Percentiles rank a stretch among this genome's conserved stretches.
Conservation (phyloP, 2,113 vertebrate species). For the Nibea albiflora region DNA sequence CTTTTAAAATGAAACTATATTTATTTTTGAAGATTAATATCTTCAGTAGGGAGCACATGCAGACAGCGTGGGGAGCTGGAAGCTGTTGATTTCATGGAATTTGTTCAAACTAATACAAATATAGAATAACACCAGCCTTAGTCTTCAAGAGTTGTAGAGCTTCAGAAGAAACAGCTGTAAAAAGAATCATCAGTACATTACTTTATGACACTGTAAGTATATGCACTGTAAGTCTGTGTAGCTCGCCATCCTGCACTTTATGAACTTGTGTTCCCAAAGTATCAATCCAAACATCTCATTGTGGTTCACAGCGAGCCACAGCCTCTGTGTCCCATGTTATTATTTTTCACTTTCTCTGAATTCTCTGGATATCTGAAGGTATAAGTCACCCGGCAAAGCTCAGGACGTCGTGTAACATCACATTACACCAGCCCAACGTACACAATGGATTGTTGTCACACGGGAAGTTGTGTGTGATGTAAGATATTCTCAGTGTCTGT, state of each 20-base stretch:
- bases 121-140: too few species aligned
- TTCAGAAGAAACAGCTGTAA: background rate
- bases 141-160: background rate
- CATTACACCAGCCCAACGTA: background rate
- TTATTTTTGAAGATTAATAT: too few species aligned
- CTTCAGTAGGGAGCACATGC: too few species aligned
- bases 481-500: background rate
- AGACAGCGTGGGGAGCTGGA: too few species aligned
- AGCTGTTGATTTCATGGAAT: too few species aligned
- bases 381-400: background rate
- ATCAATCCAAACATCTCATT: slow-evolving; percentile 32
- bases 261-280: background rate
- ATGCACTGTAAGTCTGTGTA: background rate
- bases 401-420: background rate
- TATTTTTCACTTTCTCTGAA: slow-evolving; percentile 38
- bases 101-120: too few species aligned
- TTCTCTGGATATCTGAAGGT: slow-evolving; percentile 42
- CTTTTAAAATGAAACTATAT: too few species aligned
- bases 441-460: too few species aligned
- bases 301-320: slow-evolving; percentile 28
- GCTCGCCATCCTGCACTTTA: background rate
- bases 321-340: slow-evolving; percentile 20
- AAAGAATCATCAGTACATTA: background rate
- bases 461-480: too few species aligned
- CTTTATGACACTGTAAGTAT: background rate